Evolutionary conservation across 1,140 invertebrate species (phyloP).

Genomic region (Pollicipes pollicipes): DNA sequence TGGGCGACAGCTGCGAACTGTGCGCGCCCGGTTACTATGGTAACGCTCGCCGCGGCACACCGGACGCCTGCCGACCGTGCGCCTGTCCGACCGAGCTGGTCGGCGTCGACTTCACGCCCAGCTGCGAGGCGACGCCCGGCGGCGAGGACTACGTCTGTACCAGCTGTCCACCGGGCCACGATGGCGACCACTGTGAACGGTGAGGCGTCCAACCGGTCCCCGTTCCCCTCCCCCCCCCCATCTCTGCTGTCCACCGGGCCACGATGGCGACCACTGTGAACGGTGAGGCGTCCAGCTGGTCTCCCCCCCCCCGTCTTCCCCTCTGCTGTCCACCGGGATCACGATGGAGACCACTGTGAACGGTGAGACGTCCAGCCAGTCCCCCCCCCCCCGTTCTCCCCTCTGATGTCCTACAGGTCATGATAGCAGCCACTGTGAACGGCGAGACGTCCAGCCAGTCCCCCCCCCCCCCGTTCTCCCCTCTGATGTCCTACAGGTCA

Average conservation of each 20-base stretch:
- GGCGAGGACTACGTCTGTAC: conserved; percentile 62
- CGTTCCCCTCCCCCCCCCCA: too few relatives aligned
- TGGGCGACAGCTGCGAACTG: conserved; percentile 55
- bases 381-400: too few relatives aligned
- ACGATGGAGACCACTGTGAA: conserved; percentile 81
- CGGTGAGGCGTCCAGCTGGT: conserved; percentile 35
- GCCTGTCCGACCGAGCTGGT: conserved; percentile 58
- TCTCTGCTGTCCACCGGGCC: conserved; percentile 77
- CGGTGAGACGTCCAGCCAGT: too few relatives aligned
- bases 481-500: conserved; percentile 81
- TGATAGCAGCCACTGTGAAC: conserved; percentile 77
- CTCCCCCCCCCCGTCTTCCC: too few relatives aligned
- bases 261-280: conserved; percentile 81
- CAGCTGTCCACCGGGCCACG: conserved; percentile 73
- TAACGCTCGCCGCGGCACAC: conserved; percentile 51
- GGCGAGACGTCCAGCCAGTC: conserved; percentile 34
- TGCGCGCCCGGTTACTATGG: conserved; percentile 84
- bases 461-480: too few relatives aligned
- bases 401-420: conserved; percentile 81
- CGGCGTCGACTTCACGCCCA: conserved; percentile 72
- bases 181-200: conserved; percentile 80
- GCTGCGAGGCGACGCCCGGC: conserved; percentile 40
- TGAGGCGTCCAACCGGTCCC: conserved; percentile 27
- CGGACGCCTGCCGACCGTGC: conserved; percentile 63
- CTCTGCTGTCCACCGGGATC: conserved; percentile 77